Evolutionary conservation across 2,797 vertebrate genomes (phyloP).

Genomic region (Cygnus olor): DNA sequence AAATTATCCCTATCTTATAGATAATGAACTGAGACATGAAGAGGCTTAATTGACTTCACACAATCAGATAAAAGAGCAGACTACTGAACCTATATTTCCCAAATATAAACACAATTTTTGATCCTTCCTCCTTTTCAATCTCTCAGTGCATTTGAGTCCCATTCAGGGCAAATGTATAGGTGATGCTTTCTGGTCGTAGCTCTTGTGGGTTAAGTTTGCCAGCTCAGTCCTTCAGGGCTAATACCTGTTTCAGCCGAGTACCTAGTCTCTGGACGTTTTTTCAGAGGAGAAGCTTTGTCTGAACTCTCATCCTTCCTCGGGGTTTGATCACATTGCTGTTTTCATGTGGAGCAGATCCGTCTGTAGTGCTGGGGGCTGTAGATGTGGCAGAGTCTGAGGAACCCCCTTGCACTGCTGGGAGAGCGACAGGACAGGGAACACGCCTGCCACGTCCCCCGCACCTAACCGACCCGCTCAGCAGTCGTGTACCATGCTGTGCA

Average conservation of each 20-base stretch:
- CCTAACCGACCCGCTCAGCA: neutral
- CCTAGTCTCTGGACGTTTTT: neutral
- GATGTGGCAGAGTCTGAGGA: neutral
- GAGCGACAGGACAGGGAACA: neutral
- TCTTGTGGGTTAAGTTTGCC: neutral
- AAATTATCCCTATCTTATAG: constrained; percentile 1
- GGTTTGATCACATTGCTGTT: accelerated
- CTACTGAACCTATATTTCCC: neutral
- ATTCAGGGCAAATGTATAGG: neutral
- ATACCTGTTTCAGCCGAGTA: neutral
- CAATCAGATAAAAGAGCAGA: neutral
- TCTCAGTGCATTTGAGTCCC: neutral
- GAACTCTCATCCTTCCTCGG: neutral
- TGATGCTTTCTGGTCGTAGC: neutral
- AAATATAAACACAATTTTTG: neutral
- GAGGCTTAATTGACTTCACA: constrained; percentile 13
- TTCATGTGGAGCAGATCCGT: neutral
- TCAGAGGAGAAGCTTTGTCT: neutral
- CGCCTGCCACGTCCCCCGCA: accelerated
- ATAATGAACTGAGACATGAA: constrained; percentile 17
- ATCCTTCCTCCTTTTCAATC: neutral
- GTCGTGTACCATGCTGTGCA: neutral
- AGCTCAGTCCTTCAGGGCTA: neutral
- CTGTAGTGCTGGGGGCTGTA: accelerated
- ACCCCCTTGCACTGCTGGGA: neutral